Evolutionary conservation across 2,888 invertebrate genomes (phyloP), one percentile per base, ranked within the genome.

Genomic region (Tetragnatha montana): DNA sequence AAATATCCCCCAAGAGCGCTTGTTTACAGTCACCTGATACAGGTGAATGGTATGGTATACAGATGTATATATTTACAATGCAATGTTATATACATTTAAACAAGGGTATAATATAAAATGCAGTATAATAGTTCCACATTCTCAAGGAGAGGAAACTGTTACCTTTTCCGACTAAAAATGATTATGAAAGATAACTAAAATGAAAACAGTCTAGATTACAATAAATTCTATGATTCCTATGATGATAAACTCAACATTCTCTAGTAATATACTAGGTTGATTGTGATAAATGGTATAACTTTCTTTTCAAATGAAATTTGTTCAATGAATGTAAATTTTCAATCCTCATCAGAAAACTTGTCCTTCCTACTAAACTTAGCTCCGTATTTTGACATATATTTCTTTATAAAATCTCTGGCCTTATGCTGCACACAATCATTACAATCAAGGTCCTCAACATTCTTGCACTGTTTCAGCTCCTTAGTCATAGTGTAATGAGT

Each of bases 361-460:
- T 91, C 82, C 47, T 92, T 91, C n/a, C 87, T 86, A 47, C 80
- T 90, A 79, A 90, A 92, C 19, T 96, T 95, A 1, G 96, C 95
- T 0, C 98, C 98, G 94, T 97, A 98, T 94, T 98, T 98, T 35
- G 96, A 96, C 99, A 99, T 99, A 94, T 99, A 99, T 93, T 98
- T 98, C 93, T 95, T 96, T 84, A 99, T 97, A 94, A 98, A 99
- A 94, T 98, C 98, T 93, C 97, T 97, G 35, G 98, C 98, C 94
- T 99, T 99, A 92, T 97, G 96, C 92, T 97, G 97, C 8, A 99
- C 98, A 88, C 97, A 97, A 92, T 98, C 97, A 69, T 97, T 97
- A 92, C 97, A 97, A 81, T 96, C 95, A 81, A 98, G 94, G 92
- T 97, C 97, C 91, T 97, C 97, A 1, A 97, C 96, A 74, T 96